Base-by-base conservation (phyloP, 2,888 invertebrate genomes). In the Caenorhabditis wallacei region DNA sequence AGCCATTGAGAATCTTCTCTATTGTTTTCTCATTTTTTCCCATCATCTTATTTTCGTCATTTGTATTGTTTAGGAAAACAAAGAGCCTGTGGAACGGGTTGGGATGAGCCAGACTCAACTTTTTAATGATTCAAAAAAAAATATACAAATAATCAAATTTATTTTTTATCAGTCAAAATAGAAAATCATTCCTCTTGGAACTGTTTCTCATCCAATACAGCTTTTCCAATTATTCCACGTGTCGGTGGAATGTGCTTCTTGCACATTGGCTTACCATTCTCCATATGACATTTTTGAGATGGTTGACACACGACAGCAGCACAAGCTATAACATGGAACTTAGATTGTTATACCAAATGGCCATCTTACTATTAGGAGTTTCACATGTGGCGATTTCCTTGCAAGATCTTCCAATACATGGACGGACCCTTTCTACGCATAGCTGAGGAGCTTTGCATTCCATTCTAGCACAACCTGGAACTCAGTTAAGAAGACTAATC, bases 201-300 rank as follows among this genome's bases (percentile, higher is more conserved):
- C 43, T 83, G 82, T 26, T 79, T 83, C 54, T 79, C 79, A 64
- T 83, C 82, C 24, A 83, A 18, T 5, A 51, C 46, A 1, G 82
- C 82, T 68, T 83, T 79, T 46, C 82, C 82, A 20, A 83, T 83
- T 8, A 83, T 83, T 16, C 70, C 79, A 1, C 82, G 54, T 5
- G 82, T 83, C 40, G 79, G 82, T 66, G 82, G 79, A 40, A 83
- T 83, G 24, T 69, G 64, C 46, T 74, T 79, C 13, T 64, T 40
- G 43, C 82, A 83, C 16, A 20, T 66, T 18, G 82, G 79, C 5
- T 30, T 43, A 13, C 79, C 79, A 22, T 64, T 64, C 26, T 63
- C 61, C 53, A 83, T 7, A 16, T 30, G 8, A 26, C 82, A 83
- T 43, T 70, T 74, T 30, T 79, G 70, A 7, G 82, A 83, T 43